A percentile compares a stretch with the other conserved stretches of the same genome.
Conservation (phyloP, 2,797 vertebrate species). For the Coranthus polyacanthus region DNA sequence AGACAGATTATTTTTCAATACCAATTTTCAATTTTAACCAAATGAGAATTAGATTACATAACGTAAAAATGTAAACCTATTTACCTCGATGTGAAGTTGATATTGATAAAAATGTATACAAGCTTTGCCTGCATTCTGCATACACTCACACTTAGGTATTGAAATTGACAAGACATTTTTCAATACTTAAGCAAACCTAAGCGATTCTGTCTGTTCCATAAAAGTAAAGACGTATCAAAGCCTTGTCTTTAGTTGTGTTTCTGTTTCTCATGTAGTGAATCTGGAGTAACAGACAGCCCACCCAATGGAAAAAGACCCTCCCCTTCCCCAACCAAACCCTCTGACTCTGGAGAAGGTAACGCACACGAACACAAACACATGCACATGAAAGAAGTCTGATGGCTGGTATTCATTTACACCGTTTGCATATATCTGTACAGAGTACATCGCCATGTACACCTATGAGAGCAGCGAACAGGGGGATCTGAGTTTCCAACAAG, state of each 20-base stretch:
- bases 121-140: too few relatives aligned
- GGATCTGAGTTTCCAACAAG: constrained; percentile 98
- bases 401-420: neutral
- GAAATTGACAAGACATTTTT: too few relatives aligned
- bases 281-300: constrained; percentile 92
- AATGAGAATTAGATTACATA: too few relatives aligned
- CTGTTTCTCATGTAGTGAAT: constrained; percentile 77
- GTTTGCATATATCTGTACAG: constrained; percentile 69
- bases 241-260: too few relatives aligned
- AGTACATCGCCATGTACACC: constrained; percentile 98
- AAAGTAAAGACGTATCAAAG: neutral
- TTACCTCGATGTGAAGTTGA: too few relatives aligned
- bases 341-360: constrained; percentile 93
- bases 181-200: too few relatives aligned
- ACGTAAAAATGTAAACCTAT: too few relatives aligned
- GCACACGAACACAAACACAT: neutral
- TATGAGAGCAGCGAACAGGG: constrained; percentile 99
- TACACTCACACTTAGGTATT: too few relatives aligned
- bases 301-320: constrained; percentile 93
- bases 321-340: constrained; percentile 91
- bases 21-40: too few relatives aligned
- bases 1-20: too few relatives aligned
- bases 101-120: too few relatives aligned
- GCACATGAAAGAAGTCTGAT: accelerated
- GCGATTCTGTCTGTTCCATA: too few relatives aligned